Conservation (phyloP, 2,113 vertebrate species). For the Pterocles orientalis region DNA sequence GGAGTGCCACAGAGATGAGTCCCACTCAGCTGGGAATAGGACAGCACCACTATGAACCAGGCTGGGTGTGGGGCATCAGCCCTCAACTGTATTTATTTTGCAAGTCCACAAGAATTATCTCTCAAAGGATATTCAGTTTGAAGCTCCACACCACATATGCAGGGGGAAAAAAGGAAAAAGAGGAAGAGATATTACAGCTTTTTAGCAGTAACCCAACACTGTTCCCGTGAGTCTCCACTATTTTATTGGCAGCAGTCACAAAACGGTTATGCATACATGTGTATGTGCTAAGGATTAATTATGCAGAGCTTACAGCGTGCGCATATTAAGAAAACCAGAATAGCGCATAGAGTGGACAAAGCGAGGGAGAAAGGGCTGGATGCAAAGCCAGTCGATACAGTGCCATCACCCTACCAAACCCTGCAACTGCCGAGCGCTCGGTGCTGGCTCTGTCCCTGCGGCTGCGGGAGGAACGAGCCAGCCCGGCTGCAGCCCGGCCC, state of each 20-base stretch:
- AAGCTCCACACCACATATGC: background rate
- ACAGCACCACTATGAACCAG: background rate
- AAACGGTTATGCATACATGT: rapidly evolving
- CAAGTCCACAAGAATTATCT: background rate
- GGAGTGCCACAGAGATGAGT: background rate
- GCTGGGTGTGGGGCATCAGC: background rate
- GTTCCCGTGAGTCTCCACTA: rapidly evolving
- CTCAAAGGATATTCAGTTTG: background rate
- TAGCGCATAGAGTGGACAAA: background rate
- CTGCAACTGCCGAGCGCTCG: background rate
- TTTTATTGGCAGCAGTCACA: background rate
- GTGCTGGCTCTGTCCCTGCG: background rate
- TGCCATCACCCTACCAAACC: slow-evolving; percentile 41
- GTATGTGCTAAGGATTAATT: background rate
- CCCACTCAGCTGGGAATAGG: background rate
- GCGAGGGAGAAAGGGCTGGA: background rate
- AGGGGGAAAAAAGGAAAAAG: rapidly evolving
- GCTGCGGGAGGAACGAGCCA: background rate
- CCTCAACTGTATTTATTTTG: background rate
- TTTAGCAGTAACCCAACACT: background rate
- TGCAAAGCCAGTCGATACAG: background rate
- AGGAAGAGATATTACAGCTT: background rate
- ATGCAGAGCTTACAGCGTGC: rapidly evolving
- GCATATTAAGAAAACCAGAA: background rate
- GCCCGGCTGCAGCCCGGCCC: background rate